Conservation (phyloP, 2,113 vertebrate species). For the Zapornia atra region DNA sequence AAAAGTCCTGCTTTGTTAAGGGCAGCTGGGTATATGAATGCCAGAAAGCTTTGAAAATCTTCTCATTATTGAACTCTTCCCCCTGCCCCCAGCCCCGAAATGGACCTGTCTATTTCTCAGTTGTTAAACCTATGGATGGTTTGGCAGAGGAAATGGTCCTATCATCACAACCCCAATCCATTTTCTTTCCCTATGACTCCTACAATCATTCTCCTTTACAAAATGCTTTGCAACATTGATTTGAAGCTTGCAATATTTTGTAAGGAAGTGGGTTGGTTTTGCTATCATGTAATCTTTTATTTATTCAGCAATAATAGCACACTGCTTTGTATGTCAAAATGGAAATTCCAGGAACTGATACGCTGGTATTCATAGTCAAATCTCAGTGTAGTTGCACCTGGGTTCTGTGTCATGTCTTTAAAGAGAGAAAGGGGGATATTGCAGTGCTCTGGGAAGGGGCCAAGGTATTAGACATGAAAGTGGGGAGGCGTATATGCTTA, state of each 20-base stretch:
- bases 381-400: constrained; percentile 1
- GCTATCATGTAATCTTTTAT: not conserved
- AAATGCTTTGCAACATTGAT: not conserved
- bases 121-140: not conserved
- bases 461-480: not conserved
- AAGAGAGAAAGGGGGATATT: not conserved
- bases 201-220: not conserved
- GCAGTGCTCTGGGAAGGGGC: not conserved
- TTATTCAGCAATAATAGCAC: not conserved
- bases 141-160: not conserved
- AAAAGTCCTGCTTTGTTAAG: not conserved
- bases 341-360: constrained; percentile 9
- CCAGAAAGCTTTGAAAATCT: not conserved
- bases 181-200: not conserved
- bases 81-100: not conserved
- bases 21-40: not conserved
- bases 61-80: not conserved
- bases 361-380: not conserved
- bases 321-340: constrained; percentile 3
- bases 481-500: not conserved
- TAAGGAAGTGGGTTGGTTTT: not conserved
- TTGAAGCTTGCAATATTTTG: not conserved
- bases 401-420: constrained; percentile 12
- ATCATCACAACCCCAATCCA: not conserved
- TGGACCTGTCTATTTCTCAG: not conserved